Evolutionary conservation across 1,140 invertebrate species (phyloP).

Genomic region (Drosophila jambulina): DNA sequence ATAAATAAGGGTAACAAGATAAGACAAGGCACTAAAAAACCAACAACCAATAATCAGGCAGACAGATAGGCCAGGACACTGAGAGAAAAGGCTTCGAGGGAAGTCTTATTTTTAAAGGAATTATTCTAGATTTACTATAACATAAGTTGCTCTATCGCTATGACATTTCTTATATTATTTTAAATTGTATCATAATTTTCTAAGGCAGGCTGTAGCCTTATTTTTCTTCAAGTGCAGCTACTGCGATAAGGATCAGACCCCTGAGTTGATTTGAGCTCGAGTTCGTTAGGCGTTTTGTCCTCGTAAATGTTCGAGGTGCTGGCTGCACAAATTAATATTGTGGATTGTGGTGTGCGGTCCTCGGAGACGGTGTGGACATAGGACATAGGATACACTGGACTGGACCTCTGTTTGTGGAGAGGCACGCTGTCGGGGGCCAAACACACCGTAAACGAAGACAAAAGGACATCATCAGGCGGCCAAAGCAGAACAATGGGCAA

Average conservation of each 20-base stretch:
- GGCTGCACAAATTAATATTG: slow-evolving; percentile 81
- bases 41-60: slow-evolving; percentile 52
- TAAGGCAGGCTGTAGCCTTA: background rate
- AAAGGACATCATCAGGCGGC: slow-evolving; percentile 74
- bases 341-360: slow-evolving; percentile 71
- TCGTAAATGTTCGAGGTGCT: slow-evolving; percentile 71
- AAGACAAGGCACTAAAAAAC: slow-evolving; percentile 62
- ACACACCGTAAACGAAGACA: slow-evolving; percentile 59
- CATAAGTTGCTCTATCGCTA: too few species aligned
- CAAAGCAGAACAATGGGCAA: slow-evolving; percentile 72
- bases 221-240: slow-evolving; percentile 22
- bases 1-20: slow-evolving; percentile 76
- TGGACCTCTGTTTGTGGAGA: slow-evolving; percentile 15
- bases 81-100: background rate
- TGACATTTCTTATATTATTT: background rate
- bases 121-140: background rate
- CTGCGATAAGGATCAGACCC: slow-evolving; percentile 56
- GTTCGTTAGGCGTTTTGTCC: slow-evolving; percentile 71
- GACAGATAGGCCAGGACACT: slow-evolving; percentile 29
- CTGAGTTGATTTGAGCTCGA: slow-evolving; percentile 45
- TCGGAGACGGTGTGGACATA: slow-evolving; percentile 17
- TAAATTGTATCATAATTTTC: background rate
- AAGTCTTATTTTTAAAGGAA: background rate
- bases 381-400: slow-evolving; percentile 13
- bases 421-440: slow-evolving; percentile 62